Conservation (phyloP, 2,888 invertebrate species). For the Agrochola litura region DNA sequence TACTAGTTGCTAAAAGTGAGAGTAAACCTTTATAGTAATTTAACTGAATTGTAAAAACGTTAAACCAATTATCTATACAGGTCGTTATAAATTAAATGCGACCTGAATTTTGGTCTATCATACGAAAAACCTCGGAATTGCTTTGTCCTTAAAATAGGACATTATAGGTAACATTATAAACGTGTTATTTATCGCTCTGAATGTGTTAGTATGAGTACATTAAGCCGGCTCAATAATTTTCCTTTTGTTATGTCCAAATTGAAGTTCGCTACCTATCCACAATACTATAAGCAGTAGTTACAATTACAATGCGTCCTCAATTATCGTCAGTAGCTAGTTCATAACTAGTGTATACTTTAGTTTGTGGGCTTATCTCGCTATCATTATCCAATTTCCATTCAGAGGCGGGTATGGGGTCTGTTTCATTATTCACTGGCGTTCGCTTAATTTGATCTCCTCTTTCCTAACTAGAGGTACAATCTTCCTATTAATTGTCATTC, state of each 20-base stretch:
- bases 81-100: slow-evolving; percentile 8
- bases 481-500: slow-evolving; percentile 41
- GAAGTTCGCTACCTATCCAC: slow-evolving; percentile 56
- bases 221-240: slow-evolving; percentile 62
- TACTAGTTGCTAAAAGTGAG: slow-evolving; percentile 51
- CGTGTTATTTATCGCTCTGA: slow-evolving; percentile 51
- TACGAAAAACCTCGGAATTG: slow-evolving; percentile 16
- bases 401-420: slow-evolving; percentile 49
- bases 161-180: slow-evolving; percentile 41
- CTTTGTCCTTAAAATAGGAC: slow-evolving; percentile 39
- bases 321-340: slow-evolving; percentile 56
- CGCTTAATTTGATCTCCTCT: slow-evolving; percentile 58
- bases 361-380: slow-evolving; percentile 55
- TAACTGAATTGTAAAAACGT: slow-evolving; percentile 5
- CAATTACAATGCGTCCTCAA: slow-evolving; percentile 60
- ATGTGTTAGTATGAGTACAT: slow-evolving; percentile 48
- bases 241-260: slow-evolving; percentile 69
- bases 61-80: background rate
- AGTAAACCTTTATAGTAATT: slow-evolving; percentile 43
- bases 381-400: slow-evolving; percentile 65
- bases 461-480: slow-evolving; percentile 32
- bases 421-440: slow-evolving; percentile 59
- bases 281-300: slow-evolving; percentile 46
- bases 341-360: slow-evolving; percentile 61
- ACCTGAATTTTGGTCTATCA: slow-evolving; percentile 2